phyloP scores from a whole-genome alignment of 2,113 vertebrate species.

The Oryzias curvinotus region DNA sequence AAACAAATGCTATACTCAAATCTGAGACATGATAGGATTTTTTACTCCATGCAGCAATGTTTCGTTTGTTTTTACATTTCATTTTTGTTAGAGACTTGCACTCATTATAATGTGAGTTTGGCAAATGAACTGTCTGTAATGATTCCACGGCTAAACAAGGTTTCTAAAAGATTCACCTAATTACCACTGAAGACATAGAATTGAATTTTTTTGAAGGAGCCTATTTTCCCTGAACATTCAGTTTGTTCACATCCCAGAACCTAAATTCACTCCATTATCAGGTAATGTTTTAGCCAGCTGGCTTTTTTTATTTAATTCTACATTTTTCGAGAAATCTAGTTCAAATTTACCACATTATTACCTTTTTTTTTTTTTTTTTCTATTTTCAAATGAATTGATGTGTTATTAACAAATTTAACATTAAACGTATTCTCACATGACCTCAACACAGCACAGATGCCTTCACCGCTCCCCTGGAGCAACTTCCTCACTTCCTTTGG shows the following conservation, averaged over 20 bases:
- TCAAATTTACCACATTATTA: too few species aligned
- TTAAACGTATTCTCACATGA: too few species aligned
- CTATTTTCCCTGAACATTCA: background rate
- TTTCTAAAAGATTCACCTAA: conserved; percentile 1
- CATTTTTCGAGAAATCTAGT: too few species aligned
- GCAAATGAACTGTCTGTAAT: conserved; percentile 41
- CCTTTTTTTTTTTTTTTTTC: too few species aligned
- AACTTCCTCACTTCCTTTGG: conserved; percentile 9
- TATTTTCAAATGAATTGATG: too few species aligned
- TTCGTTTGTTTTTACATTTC: background rate
- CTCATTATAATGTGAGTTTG: conserved; percentile 42
- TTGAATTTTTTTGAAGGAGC: background rate
- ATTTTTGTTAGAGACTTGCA: conserved; percentile 33
- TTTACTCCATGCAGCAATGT: conserved; percentile 1
- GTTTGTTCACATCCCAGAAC: background rate
- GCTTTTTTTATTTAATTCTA: too few species aligned
- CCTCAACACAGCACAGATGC: background rate
- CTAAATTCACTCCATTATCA: too few species aligned
- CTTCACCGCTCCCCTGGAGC: conserved; percentile 24
- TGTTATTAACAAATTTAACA: too few species aligned
- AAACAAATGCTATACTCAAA: conserved; percentile 49
- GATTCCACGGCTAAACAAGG: conserved; percentile 13
- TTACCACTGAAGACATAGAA: background rate
- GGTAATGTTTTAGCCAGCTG: too few species aligned
- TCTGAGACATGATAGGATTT: conserved; percentile 40